Percentiles rank a stretch among this genome's conserved stretches.
phyloP scores from a whole-genome alignment of 2,888 invertebrate genomes.

The Apocheima hispidaria region DNA sequence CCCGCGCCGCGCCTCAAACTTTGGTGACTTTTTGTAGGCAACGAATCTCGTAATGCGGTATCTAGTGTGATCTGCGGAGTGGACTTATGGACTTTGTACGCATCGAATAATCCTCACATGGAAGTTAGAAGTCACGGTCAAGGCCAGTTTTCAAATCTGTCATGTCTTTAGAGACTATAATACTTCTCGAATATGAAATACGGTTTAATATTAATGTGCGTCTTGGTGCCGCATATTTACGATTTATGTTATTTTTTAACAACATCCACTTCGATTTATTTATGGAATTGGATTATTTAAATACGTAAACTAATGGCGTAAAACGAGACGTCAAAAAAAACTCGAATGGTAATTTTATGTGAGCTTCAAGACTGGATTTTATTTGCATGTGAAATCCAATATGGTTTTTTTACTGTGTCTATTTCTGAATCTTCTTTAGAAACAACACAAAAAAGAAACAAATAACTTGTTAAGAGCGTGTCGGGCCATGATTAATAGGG shows the following conservation, averaged over 20 bases:
- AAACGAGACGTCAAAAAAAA: neutral
- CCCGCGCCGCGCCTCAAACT: too few species aligned
- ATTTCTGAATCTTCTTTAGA: neutral
- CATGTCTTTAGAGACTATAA: neutral
- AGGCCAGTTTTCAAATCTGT: constrained; percentile 5
- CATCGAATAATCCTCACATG: neutral
- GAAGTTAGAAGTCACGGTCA: constrained; percentile 9
- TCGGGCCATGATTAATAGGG: too few species aligned
- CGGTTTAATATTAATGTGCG: constrained; percentile 20
- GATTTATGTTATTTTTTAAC: constrained; percentile 10
- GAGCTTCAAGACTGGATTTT: neutral
- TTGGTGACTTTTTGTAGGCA: too few species aligned
- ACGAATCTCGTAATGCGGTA: too few species aligned
- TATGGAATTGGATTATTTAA: constrained; percentile 12
- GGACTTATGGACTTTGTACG: neutral
- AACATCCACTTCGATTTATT: constrained; percentile 10
- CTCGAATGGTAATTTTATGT: neutral
- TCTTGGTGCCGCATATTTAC: constrained; percentile 10
- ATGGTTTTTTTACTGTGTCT: neutral
- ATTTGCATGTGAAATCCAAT: neutral
- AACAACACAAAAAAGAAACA: too few species aligned
- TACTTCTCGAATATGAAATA: constrained; percentile 17
- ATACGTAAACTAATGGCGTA: constrained; percentile 5
- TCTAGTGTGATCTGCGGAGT: too few species aligned
- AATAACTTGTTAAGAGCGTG: too few species aligned